Percentiles rank a stretch among this genome's conserved stretches.
Evolutionary conservation across 2,888 invertebrate genomes (phyloP).

Genomic region (Spicauda simplicius): DNA sequence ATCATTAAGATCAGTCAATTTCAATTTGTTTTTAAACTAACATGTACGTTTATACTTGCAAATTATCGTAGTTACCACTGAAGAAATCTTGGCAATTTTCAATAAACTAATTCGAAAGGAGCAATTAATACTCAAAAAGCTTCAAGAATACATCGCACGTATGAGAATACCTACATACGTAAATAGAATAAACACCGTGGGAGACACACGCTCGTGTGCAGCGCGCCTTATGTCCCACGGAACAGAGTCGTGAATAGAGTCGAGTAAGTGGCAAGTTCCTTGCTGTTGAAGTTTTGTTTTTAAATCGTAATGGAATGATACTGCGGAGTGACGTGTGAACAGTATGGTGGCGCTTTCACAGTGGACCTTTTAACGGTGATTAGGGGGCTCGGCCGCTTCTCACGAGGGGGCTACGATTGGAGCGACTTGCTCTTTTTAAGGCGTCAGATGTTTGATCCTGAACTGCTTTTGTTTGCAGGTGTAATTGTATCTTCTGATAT

Average conservation of each 20-base stretch:
- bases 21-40: too few species aligned
- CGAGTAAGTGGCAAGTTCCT: conserved; percentile 41
- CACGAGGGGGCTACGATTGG: conserved; percentile 31
- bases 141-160: conserved; percentile 15
- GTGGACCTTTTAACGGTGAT: conserved; percentile 51
- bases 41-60: too few species aligned
- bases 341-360: conserved; percentile 67
- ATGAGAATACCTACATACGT: conserved; percentile 50
- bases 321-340: conserved; percentile 76
- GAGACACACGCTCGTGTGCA: conserved; percentile 51
- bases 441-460: background rate
- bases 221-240: conserved; percentile 41
- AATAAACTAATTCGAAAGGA: too few species aligned
- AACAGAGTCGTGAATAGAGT: conserved; percentile 47
- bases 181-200: conserved; percentile 65
- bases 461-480: background rate
- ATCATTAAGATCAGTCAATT: too few species aligned
- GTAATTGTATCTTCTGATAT: background rate
- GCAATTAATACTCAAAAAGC: background rate
- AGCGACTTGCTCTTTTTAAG: conserved; percentile 27
- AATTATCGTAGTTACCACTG: too few species aligned
- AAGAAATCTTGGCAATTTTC: too few species aligned
- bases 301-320: conserved; percentile 56
- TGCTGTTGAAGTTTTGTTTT: conserved; percentile 66
- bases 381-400: conserved; percentile 46